A percentile compares a stretch with the other conserved stretches of the same genome.
These are phyloP conservation scores for Diplosoma virens DNA, from an alignment of 23 tunicate genomes.

Conservation along the genomic window DNA sequence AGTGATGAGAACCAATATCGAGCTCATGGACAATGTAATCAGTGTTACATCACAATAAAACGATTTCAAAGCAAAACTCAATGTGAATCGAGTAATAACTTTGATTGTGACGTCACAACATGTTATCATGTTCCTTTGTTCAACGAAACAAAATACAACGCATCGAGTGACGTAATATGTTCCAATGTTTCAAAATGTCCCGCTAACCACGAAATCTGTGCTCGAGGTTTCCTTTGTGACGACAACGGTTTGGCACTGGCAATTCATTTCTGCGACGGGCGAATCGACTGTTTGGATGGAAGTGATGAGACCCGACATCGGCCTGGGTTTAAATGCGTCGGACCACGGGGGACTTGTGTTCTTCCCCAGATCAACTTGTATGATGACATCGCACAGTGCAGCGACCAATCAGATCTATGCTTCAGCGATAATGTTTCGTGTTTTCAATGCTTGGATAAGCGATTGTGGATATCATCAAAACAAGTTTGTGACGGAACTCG, in stretches of 20 bases:
- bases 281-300: constrained; percentile 15
- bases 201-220: constrained; percentile 6
- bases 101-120: too few species aligned
- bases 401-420: constrained; percentile 25
- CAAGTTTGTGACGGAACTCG: constrained; percentile 44
- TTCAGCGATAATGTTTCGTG: not conserved
- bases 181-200: too few species aligned
- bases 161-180: too few species aligned
- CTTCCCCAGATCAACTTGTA: constrained; percentile 17
- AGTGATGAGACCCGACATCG: not conserved
- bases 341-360: not conserved
- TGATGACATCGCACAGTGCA: constrained; percentile 24
- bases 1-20: too few species aligned
- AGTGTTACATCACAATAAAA: too few species aligned
- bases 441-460: constrained; percentile 35
- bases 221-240: not conserved
- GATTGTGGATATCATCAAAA: not conserved
- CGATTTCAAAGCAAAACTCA: too few species aligned
- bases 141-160: too few species aligned
- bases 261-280: constrained; percentile 16
- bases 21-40: too few species aligned
- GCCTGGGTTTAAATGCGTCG: constrained; percentile 37
- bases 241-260: not conserved
- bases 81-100: too few species aligned
- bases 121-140: too few species aligned